phyloP scores from a whole-genome alignment of 1,140 invertebrate species.

The Paracyclopina nana region DNA sequence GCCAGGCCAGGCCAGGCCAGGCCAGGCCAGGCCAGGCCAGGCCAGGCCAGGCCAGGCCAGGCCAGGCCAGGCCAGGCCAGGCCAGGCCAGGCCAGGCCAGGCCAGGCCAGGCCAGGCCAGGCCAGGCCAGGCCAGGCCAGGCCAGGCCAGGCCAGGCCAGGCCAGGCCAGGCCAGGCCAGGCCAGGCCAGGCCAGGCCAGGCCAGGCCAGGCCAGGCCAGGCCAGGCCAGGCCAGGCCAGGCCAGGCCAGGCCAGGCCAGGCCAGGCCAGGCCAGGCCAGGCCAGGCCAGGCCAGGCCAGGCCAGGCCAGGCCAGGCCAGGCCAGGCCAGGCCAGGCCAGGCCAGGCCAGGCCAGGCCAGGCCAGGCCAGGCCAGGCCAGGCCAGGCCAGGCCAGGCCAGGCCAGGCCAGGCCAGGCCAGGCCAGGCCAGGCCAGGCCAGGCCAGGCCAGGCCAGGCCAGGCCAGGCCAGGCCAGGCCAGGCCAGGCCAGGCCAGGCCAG shows the following conservation, averaged over 20 bases:
- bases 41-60: conserved; percentile 20
- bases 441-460: conserved; percentile 21
- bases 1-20: conserved; percentile 22
- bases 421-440: conserved; percentile 21
- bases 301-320: conserved; percentile 19
- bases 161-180: conserved; percentile 18
- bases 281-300: conserved; percentile 16
- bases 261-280: conserved; percentile 19
- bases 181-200: conserved; percentile 17
- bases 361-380: conserved; percentile 21
- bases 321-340: conserved; percentile 17
- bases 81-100: conserved; percentile 15
- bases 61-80: conserved; percentile 12
- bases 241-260: conserved; percentile 15
- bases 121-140: conserved; percentile 13
- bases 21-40: conserved; percentile 22
- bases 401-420: conserved; percentile 20
- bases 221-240: conserved; percentile 17
- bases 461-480: conserved; percentile 21
- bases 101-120: conserved; percentile 18
- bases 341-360: conserved; percentile 17
- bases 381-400: conserved; percentile 21
- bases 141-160: conserved; percentile 19
- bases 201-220: conserved; percentile 15
- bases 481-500: conserved; percentile 19